Base-by-base conservation (phyloP, 2,797 vertebrate genomes). In the Notolepis coatsorum region DNA sequence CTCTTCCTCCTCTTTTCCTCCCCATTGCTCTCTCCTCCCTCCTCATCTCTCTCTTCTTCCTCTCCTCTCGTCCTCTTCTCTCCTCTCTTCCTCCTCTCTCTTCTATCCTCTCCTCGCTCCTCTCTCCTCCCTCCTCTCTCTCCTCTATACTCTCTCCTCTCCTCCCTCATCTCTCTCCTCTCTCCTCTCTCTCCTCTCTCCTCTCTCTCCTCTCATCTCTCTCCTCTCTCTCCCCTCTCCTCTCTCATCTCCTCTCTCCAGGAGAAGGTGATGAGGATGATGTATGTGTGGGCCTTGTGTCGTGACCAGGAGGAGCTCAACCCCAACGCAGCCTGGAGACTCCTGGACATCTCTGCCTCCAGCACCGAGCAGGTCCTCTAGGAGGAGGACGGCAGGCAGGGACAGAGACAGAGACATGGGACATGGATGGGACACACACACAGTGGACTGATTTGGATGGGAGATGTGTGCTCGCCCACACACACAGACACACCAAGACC, bases 221-320 rank as follows among this genome's bases (percentile, higher is more conserved):
- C 30, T 62, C 37, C n/a, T n/a, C n/a, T 35, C n/a, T 30, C n/a
- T n/a, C 51, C 38, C 28, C 2, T 45, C 46, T 8, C 7, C 8
- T 10, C 7, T 6, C 18, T 13, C 13, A 12, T 20, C 9, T 43
- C 8, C 23, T 2, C 4, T 28, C 31, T n/a, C 27, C 89, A 99
- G 98, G 96, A 95, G 67, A 98, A 97, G 82, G 97, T 99, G 10
- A 86, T 97, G 79, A 86, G 95, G 62, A 98, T 97, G 95, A 93
- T 97, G 81, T 94, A 99, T 0, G 95, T 98, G 49, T 99, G 97
- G 97, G 97, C 97, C 0, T 84, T 99, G 42, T 99, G 97, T 90
- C 89, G 97, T 8, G 97, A 99, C 86, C 97, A 97, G 80, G 95
- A 96, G 0, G 97, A 99, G 73, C 94, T 98, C 47, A 96, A 99